Percentiles rank a stretch among this genome's conserved stretches.
These are phyloP conservation scores for Eupithecia pulchellata DNA, from an alignment of 2,888 invertebrate genomes.

Conservation along the genomic window DNA sequence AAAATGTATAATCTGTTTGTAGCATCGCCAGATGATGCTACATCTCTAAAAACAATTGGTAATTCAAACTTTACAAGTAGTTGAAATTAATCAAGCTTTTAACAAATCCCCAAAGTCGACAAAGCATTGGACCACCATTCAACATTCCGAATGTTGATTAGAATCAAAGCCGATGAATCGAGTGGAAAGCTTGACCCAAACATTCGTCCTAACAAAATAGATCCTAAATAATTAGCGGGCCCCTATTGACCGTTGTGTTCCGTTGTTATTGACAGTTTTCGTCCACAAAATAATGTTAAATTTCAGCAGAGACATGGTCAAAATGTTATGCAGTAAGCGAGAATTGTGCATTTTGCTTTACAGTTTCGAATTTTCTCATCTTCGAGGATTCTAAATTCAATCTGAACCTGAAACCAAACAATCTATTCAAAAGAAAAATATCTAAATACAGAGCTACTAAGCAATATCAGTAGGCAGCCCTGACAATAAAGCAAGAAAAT, in stretches of 20 bases:
- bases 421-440: background rate
- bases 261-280: constrained; percentile 15
- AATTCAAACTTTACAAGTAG: constrained; percentile 16
- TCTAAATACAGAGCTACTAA: background rate
- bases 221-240: constrained; percentile 74
- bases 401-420: background rate
- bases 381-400: background rate
- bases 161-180: constrained; percentile 62
- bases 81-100: constrained; percentile 37
- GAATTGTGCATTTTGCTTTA: background rate
- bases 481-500: constrained; percentile 10
- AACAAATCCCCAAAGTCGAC: constrained; percentile 32
- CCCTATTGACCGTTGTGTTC: constrained; percentile 43
- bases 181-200: constrained; percentile 69
- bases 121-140: constrained; percentile 29
- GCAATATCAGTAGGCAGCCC: background rate
- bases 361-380: background rate
- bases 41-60: background rate
- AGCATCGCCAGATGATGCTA: background rate
- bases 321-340: background rate
- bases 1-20: background rate
- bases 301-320: background rate
- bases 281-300: background rate
- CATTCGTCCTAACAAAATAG: constrained; percentile 79
- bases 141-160: constrained; percentile 49